Evolutionary conservation across 2,113 vertebrate species (phyloP).

Genomic region (Hydrochoerus hydrochaeris): DNA sequence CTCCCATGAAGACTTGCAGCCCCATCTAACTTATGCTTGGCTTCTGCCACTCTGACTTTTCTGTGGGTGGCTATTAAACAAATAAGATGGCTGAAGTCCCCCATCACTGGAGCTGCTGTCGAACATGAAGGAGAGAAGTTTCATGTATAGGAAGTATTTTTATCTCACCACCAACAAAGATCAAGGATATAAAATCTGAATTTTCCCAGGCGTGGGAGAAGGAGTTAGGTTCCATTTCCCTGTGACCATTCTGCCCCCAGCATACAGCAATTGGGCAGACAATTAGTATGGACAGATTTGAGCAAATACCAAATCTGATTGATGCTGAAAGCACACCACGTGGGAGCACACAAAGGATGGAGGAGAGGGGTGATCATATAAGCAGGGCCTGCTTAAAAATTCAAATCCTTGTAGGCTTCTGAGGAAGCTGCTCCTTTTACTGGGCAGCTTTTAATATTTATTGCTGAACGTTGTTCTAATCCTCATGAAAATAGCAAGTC

Average conservation of each 20-base stretch:
- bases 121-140: slow-evolving; percentile 61
- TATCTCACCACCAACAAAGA: slow-evolving; percentile 74
- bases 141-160: slow-evolving; percentile 63
- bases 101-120: not conserved
- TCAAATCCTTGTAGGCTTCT: slow-evolving; percentile 78
- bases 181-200: slow-evolving; percentile 67
- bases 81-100: not conserved
- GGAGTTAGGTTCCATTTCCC: slow-evolving; percentile 12
- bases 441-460: slow-evolving; percentile 78
- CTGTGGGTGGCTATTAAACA: slow-evolving; percentile 37
- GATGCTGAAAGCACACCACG: slow-evolving; percentile 68
- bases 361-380: slow-evolving; percentile 37
- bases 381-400: slow-evolving; percentile 69
- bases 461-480: slow-evolving; percentile 72
- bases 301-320: slow-evolving; percentile 67
- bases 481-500: slow-evolving; percentile 70
- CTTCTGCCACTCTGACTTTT: slow-evolving; percentile 17
- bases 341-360: slow-evolving; percentile 61
- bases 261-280: slow-evolving; percentile 61
- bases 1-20: not conserved
- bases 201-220: slow-evolving; percentile 46
- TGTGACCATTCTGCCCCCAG: slow-evolving; percentile 52
- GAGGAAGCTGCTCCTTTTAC: slow-evolving; percentile 75
- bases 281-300: slow-evolving; percentile 70
- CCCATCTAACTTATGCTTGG: slow-evolving; percentile 2